Conservation (phyloP, 2,888 invertebrate species). For the Esperia sulphurella region DNA sequence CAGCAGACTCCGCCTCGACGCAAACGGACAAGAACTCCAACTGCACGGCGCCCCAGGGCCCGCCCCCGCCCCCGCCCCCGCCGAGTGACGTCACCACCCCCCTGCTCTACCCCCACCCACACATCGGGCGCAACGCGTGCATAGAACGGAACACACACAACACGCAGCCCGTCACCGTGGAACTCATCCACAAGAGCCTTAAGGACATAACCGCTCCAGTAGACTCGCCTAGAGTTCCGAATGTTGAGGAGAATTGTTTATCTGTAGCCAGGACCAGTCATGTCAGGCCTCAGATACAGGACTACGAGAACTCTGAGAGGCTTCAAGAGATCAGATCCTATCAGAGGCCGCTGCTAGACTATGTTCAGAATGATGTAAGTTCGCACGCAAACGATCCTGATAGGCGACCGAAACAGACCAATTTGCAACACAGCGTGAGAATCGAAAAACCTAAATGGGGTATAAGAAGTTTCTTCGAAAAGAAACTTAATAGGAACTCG, state of each 20-base stretch:
- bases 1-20: slow-evolving; percentile 30
- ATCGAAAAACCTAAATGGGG: slow-evolving; percentile 65
- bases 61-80: too few species aligned
- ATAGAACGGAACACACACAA: slow-evolving; percentile 85
- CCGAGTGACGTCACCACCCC: slow-evolving; percentile 67
- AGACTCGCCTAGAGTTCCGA: slow-evolving; percentile 29
- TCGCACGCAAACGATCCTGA: slow-evolving; percentile 44
- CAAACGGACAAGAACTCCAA: slow-evolving; percentile 64
- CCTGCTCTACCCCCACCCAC: slow-evolving; percentile 82
- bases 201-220: slow-evolving; percentile 68
- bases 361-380: slow-evolving; percentile 86
- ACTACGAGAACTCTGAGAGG: slow-evolving; percentile 42
- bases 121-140: slow-evolving; percentile 92
- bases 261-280: slow-evolving; percentile 53
- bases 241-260: slow-evolving; percentile 48
- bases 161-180: slow-evolving; percentile 73
- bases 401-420: slow-evolving; percentile 61
- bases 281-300: slow-evolving; percentile 25
- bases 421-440: slow-evolving; percentile 57
- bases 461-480: slow-evolving; percentile 63
- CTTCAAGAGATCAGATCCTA: slow-evolving; percentile 60
- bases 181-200: slow-evolving; percentile 81
- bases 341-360: slow-evolving; percentile 74
- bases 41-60: slow-evolving; percentile 33
- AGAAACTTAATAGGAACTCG: slow-evolving; percentile 39